A percentile compares a stretch with the other conserved stretches of the same genome.
Evolutionary conservation across 2,888 invertebrate species (phyloP).

Genomic region (Drosophila multiciliata): DNA sequence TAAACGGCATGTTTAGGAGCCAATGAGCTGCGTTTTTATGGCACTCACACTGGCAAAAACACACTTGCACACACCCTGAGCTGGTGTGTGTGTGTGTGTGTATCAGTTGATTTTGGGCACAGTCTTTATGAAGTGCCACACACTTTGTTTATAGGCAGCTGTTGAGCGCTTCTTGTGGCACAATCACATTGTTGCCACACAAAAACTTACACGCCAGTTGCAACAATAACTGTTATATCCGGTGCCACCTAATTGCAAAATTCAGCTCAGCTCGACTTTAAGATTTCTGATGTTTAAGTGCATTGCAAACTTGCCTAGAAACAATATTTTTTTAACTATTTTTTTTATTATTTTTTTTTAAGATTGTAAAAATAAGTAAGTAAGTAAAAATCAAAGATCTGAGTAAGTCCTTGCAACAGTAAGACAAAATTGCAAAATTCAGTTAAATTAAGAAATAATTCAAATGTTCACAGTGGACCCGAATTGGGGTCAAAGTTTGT

Average conservation of each 20-base stretch:
- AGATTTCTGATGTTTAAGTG: not conserved
- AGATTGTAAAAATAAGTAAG: too few relatives aligned
- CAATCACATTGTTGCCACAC: conserved; percentile 24
- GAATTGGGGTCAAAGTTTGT: not conserved
- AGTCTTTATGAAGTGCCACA: conserved; percentile 54
- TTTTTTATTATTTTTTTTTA: too few relatives aligned
- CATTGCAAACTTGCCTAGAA: not conserved
- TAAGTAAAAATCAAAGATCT: not conserved
- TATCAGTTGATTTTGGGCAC: conserved; percentile 64
- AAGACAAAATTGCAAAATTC: not conserved
- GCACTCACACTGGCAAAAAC: conserved; percentile 22
- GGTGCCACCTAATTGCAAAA: conserved; percentile 14
- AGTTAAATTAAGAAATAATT: not conserved
- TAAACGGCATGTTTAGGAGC: conserved; percentile 64
- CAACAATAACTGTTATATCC: conserved; percentile 19
- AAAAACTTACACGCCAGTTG: conserved; percentile 7
- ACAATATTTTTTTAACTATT: too few relatives aligned
- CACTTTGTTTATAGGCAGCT: conserved; percentile 24
- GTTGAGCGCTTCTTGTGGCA: conserved; percentile 32
- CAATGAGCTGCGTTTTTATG: conserved; percentile 72
- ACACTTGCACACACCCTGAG: conserved; percentile 8
- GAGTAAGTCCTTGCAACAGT: not conserved
- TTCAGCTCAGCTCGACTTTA: not conserved
- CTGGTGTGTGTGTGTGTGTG: conserved; percentile 18
- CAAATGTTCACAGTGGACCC: not conserved